Evolutionary conservation across 2,888 invertebrate species (phyloP), one percentile per base, ranked within the genome.

Genomic region (Lamproptera curius): DNA sequence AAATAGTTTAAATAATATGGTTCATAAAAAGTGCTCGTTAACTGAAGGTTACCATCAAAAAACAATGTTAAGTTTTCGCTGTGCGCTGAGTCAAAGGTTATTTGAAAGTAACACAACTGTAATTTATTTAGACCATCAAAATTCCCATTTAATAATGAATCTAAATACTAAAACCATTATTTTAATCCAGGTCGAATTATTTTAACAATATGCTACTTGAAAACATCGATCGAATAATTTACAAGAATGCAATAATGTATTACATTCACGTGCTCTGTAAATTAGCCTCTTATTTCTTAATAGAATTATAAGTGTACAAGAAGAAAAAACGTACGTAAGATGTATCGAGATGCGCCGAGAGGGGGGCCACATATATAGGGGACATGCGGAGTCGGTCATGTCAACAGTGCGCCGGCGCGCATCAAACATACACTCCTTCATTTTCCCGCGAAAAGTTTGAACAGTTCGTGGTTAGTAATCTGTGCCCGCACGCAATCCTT

Each of bases 281-380:
- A 42, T 35, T 42, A 42, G 33, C 36, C 35, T 41, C 23, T 31
- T 41, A 31, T 31, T 31, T 31, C 31, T 42, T 47, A 47, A 42
- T 41, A 41, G 36, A 37, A 42, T 47, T 15, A 42, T 15, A 42
- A 17, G 13, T 42, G 41, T 28, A 28, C 17, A 46, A 41, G 39
- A 40, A 38, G 13, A 40, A 45, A 33, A 42, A 40, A 35, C 50
- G 45, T 41, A 34, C 35, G 35, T 52, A 46, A 50, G 42, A 51
- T 49, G 54, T 50, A 50, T 37, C 33, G 36, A 43, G 51, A 46
- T 53, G 47, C 46, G 55, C 51, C 52, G 57, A 68, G 74, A 67
- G 76, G 78, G 80, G 78, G 60, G 35, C 53, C 49, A 55, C 65
- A 66, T 79, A 80, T 81, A 81, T 69, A 81, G 69, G 52, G 65